Percentiles rank a stretch among this genome's conserved stretches.
Conservation (phyloP, 2,113 vertebrate genomes). For the Gobiocypris rarus region DNA sequence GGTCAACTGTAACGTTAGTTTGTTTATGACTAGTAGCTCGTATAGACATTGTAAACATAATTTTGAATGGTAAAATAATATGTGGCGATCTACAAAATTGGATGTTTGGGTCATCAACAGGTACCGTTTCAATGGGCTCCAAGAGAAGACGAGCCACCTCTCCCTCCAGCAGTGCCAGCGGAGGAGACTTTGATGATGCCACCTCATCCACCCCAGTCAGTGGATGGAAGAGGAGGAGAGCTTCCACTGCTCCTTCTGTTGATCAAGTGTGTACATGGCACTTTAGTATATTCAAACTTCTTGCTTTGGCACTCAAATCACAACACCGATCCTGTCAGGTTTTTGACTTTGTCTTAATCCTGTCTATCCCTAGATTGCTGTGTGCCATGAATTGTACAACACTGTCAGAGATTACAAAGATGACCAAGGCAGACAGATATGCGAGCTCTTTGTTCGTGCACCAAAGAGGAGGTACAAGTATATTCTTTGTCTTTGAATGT, state of each 20-base stretch:
- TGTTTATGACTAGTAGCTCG: neutral
- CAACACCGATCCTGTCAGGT: neutral
- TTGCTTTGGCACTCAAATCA: neutral
- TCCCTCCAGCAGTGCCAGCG: slow-evolving; percentile 93
- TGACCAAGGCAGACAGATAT: slow-evolving; percentile 90
- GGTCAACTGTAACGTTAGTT: neutral
- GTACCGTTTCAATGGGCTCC: slow-evolving; percentile 81
- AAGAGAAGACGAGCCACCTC: slow-evolving; percentile 96
- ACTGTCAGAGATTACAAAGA: slow-evolving; percentile 96
- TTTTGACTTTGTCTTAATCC: neutral
- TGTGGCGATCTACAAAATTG: neutral
- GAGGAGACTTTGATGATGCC: slow-evolving; percentile 91
- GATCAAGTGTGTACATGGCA: slow-evolving; percentile 85
- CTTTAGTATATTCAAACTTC: neutral
- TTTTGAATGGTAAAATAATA: neutral
- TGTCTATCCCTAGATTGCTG: slow-evolving; percentile 82
- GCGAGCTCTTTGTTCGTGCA: slow-evolving; percentile 92
- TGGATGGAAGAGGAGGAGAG: slow-evolving; percentile 87
- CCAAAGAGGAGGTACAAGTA: slow-evolving; percentile 89
- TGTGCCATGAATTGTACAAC: slow-evolving; percentile 97
- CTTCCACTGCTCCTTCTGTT: slow-evolving; percentile 86
- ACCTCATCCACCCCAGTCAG: slow-evolving; percentile 86
- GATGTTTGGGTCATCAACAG: slow-evolving; percentile 10
- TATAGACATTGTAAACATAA: neutral
- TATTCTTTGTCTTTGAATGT: neutral